A percentile compares a stretch with the other conserved stretches of the same genome.
Conservation (phyloP, 2,888 invertebrate species). For the Cheilosia variabilis region DNA sequence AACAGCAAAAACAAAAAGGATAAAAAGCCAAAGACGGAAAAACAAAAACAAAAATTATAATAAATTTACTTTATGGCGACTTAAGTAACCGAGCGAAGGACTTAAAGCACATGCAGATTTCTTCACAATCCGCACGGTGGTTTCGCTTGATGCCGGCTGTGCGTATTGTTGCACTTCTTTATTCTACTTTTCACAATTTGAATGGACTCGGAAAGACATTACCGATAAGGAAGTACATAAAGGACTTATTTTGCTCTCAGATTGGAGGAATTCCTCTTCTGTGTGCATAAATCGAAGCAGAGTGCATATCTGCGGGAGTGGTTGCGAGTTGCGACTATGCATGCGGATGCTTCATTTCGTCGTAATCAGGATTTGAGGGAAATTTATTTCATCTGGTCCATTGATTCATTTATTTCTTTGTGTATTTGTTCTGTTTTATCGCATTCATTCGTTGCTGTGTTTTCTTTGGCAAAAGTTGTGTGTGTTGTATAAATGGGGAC, state of each 20-base stretch:
- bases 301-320: not conserved
- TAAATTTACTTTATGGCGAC: conserved; percentile 71
- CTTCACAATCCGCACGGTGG: conserved; percentile 20
- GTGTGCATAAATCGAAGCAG: conserved; percentile 69
- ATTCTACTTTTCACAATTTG: conserved; percentile 75
- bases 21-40: conserved; percentile 9
- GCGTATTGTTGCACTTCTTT: conserved; percentile 68
- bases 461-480: conserved; percentile 41
- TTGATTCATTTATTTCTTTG: conserved; percentile 75
- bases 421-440: conserved; percentile 50
- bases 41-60: conserved; percentile 42
- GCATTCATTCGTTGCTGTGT: not conserved
- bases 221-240: conserved; percentile 76
- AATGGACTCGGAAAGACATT: conserved; percentile 75
- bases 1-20: conserved; percentile 37
- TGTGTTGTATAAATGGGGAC: conserved; percentile 32
- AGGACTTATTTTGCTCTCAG: conserved; percentile 70
- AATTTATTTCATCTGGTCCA: conserved; percentile 76
- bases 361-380: conserved; percentile 75
- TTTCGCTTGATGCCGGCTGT: not conserved
- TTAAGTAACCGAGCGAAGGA: conserved; percentile 49
- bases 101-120: conserved; percentile 49
- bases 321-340: not conserved
- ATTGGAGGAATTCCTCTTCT: conserved; percentile 53
- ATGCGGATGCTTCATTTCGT: conserved; percentile 56